phyloP scores from a whole-genome alignment of 1,140 invertebrate species.

The Yoshiicerus persimilis region DNA sequence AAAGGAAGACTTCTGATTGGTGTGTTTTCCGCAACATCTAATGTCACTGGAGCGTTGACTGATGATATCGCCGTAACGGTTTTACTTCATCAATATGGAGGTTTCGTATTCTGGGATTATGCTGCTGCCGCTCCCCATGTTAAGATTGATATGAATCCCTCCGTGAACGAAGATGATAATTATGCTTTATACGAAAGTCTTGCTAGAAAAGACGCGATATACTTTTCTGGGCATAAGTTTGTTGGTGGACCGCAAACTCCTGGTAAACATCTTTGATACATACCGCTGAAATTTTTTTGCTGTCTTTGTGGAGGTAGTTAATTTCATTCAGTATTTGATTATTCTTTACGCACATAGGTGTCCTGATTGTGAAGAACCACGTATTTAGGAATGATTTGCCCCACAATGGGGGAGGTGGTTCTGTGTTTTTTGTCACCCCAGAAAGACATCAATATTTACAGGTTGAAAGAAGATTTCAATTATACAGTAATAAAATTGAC shows the following conservation, averaged over 20 bases:
- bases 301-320: too few relatives aligned
- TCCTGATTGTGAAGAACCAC: slow-evolving; percentile 67
- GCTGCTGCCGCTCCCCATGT: slow-evolving; percentile 74
- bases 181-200: slow-evolving; percentile 63
- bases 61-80: slow-evolving; percentile 57
- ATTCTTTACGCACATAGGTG: slow-evolving; percentile 53
- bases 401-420: slow-evolving; percentile 59
- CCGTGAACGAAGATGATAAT: slow-evolving; percentile 60
- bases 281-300: neutral
- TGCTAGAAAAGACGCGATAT: slow-evolving; percentile 84
- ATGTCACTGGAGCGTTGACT: slow-evolving; percentile 60
- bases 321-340: neutral
- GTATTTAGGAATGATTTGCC: slow-evolving; percentile 62
- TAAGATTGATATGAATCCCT: slow-evolving; percentile 83
- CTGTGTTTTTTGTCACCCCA: slow-evolving; percentile 63
- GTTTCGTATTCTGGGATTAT: slow-evolving; percentile 61
- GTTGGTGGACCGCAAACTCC: slow-evolving; percentile 86
- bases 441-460: slow-evolving; percentile 61
- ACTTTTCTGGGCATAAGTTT: slow-evolving; percentile 88
- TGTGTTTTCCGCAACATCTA: slow-evolving; percentile 61
- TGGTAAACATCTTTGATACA: too few relatives aligned
- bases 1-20: slow-evolving; percentile 55
- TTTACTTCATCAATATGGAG: slow-evolving; percentile 58
- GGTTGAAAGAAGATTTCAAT: too few relatives aligned
- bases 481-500: too few relatives aligned